Percentiles rank a stretch among this genome's conserved stretches.
Evolutionary conservation across 2,888 invertebrate species (phyloP).

Genomic region (Dryobota labecula): DNA sequence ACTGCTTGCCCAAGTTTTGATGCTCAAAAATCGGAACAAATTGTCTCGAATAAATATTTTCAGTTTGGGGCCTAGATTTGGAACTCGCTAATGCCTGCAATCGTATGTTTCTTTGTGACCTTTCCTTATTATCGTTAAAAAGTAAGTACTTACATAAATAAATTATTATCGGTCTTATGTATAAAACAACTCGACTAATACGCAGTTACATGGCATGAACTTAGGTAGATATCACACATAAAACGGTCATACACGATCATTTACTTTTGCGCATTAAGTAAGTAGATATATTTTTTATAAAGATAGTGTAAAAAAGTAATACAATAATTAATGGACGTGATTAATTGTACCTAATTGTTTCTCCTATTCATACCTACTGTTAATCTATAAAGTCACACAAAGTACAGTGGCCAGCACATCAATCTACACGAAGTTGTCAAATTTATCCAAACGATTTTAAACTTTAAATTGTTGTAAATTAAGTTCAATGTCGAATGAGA

Average conservation of each 20-base stretch:
- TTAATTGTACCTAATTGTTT: constrained; percentile 41
- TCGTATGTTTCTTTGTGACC: neutral
- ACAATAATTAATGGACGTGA: constrained; percentile 37
- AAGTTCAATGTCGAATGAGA: too few species aligned
- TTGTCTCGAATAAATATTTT: constrained; percentile 29
- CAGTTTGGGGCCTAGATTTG: constrained; percentile 2
- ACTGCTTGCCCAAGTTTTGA: constrained; percentile 48
- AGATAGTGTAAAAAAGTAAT: constrained; percentile 46
- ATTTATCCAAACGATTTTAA: too few species aligned
- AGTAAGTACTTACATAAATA: constrained; percentile 5
- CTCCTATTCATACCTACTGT: constrained; percentile 15
- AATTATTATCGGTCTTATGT: constrained; percentile 34
- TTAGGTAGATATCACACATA: constrained; percentile 57
- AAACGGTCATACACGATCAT: constrained; percentile 49
- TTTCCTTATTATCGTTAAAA: constrained; percentile 36
- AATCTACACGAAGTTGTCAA: too few species aligned
- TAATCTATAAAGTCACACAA: constrained; percentile 51
- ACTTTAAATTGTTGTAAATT: too few species aligned
- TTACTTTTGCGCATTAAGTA: constrained; percentile 49
- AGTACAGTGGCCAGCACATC: too few species aligned
- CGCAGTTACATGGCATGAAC: constrained; percentile 64
- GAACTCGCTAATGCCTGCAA: neutral
- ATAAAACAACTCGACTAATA: constrained; percentile 44
- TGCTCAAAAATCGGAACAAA: constrained; percentile 30
- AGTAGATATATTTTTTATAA: constrained; percentile 46